Base-by-base conservation (phyloP, 2,797 vertebrate species). In the Coluber constrictor region DNA sequence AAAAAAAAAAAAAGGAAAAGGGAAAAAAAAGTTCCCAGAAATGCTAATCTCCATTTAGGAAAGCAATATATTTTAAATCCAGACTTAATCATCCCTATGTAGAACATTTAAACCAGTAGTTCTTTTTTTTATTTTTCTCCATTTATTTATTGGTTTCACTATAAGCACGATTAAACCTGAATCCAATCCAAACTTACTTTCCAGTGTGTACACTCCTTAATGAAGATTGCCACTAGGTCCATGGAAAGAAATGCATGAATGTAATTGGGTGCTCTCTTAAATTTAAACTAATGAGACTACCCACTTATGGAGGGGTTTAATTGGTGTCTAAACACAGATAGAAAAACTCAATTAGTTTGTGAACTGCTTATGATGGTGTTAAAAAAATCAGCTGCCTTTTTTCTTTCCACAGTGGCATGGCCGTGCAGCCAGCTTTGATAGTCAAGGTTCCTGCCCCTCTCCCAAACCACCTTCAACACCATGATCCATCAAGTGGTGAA, bases 361-460 rank as follows among this genome's bases (percentile, higher is more conserved):
- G 66, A 60, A 57, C 8, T 83, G 63, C 1, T 74, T 86, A 86
- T 89, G 51, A 32, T 1, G 55, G 11, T 27, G 1, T 88, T 83
- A 12, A 86, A 32, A 47, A 92, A 86, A 90, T 10, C n/a, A 91
- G 92, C 27, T 88, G 18, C 79, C 91, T 89, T 88, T 93, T 90
- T 59, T 92, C 88, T 95, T 92, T 92, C 93, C 6, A 1, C 98
- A 99, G 99, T 99, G 99, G 99, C 99, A 99, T 94, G 98, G 98
- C 93, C 98, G 98, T 95, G 98, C 99, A 12, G 98, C 99, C 79
- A 99, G 99, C 97, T 99, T 99, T 87, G 99, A 99, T 98, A 99
- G 99, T 96, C 98, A 99, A 97, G 98, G 99, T 60, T 99, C 99
- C 56, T 99, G 99, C 95, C 99, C 99, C 27, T 99, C 99, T 56